Conservation (phyloP, 2,888 invertebrate species). For the Tachina grossa region DNA sequence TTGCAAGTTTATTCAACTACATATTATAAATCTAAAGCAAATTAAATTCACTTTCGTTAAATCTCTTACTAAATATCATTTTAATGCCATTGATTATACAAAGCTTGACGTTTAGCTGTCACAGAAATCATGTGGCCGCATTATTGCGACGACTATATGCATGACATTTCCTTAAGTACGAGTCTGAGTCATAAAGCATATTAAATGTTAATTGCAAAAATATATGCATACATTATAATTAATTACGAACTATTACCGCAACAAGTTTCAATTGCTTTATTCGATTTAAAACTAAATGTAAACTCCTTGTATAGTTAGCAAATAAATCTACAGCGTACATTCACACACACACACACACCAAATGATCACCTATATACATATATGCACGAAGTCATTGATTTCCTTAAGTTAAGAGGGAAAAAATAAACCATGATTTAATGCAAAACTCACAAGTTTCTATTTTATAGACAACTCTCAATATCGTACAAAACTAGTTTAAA, state of each 20-base stretch:
- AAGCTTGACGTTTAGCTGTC: background rate
- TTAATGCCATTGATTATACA: slow-evolving; percentile 18
- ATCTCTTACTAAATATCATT: background rate
- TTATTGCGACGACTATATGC: background rate
- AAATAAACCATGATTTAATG: background rate
- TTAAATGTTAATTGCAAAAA: slow-evolving; percentile 7
- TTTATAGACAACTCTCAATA: background rate
- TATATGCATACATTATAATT: slow-evolving; percentile 5
- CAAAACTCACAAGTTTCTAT: background rate
- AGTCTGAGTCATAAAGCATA: background rate
- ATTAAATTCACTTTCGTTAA: background rate
- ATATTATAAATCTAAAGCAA: too few relatives aligned
- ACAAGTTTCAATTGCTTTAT: slow-evolving; percentile 23
- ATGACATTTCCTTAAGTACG: slow-evolving; percentile 27
- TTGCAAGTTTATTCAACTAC: too few relatives aligned
- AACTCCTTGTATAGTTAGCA: slow-evolving; percentile 2
- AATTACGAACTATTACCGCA: background rate
- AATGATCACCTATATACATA: background rate
- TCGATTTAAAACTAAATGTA: background rate
- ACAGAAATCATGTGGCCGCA: background rate
- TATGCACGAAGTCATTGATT: slow-evolving; percentile 8
- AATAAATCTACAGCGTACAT: background rate
- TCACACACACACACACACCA: background rate
- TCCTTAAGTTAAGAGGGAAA: slow-evolving; percentile 11
- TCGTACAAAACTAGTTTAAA: slow-evolving; percentile 10